Base-by-base conservation (phyloP, 2,113 vertebrate species). In the Tetraodon nigroviridis region DNA sequence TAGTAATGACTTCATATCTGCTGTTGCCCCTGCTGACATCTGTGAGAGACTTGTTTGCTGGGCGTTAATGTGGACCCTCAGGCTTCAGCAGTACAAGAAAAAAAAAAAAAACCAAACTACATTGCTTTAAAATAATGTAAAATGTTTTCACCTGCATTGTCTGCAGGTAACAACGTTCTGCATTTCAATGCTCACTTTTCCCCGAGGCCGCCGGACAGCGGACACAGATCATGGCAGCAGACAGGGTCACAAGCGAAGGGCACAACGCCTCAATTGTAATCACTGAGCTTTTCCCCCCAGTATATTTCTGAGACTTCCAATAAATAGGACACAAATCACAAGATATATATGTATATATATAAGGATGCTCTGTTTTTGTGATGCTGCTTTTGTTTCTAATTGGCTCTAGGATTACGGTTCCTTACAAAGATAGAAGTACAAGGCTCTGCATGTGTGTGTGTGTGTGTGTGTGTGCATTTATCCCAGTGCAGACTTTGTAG, bases 21-120 rank as follows among this genome's bases (percentile, higher is more conserved):
- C 61, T 81, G 67, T 64, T 64, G 37, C 47, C 51, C 42, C 55
- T 53, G 59, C 60, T 75, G 70, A 78, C 77, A 76, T 76, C 64
- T 73, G 51, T 74, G 68, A 47, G 57, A 54, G 19, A 52, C 32
- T 37, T 37, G 32, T 62, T 63, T 74, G 60, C 64, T 66, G 55
- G 68, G 60, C 59, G 62, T 68, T 76, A 74, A 78, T 70, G 61
- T 14, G 53, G 55, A 47, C 63, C 58, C 27, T 41, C 20, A 45
- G 48, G 48, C 64, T 52, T 63, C 46, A 20, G 13, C 16, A 58
- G 5, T 18, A 13, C 32, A 18, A 61, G 22, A 64, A 3, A 12
- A 12, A 61, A 69, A 20, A 5, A 4, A 64, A 71, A 22, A 5
- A 4, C n/a, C n/a, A n/a, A 51, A 37, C 64, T 53, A 61, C 21